Conservation (phyloP, 2,888 invertebrate species). For the Silvanus unidentatus region DNA sequence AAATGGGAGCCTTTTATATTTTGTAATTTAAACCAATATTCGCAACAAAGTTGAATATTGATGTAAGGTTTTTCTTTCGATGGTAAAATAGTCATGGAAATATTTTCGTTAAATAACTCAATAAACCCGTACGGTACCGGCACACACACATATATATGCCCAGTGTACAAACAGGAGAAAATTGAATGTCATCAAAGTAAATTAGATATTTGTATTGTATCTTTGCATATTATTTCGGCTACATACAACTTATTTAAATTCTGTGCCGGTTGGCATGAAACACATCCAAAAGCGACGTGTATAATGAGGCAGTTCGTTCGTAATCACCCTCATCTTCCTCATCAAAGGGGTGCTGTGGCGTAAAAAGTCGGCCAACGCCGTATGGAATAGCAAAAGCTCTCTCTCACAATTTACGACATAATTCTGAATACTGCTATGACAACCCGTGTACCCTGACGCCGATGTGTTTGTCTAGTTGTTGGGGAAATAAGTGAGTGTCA, state of each 20-base stretch:
- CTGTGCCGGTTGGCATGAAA: slow-evolving; percentile 10
- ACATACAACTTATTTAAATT: slow-evolving; percentile 1
- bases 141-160: too few species aligned
- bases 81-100: too few species aligned
- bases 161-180: too few species aligned
- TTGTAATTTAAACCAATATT: too few species aligned
- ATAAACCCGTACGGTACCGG: too few species aligned
- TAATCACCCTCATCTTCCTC: slow-evolving; percentile 15
- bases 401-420: slow-evolving; percentile 5
- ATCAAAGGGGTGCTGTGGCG: slow-evolving; percentile 13
- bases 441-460: slow-evolving; percentile 6
- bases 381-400: slow-evolving; percentile 2
- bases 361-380: slow-evolving; percentile 9
- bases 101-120: too few species aligned
- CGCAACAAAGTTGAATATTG: too few species aligned
- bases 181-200: neutral
- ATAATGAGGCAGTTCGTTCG: slow-evolving; percentile 15
- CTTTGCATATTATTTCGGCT: neutral
- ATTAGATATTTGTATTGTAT: neutral
- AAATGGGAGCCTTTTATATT: too few species aligned
- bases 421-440: slow-evolving; percentile 5
- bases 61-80: too few species aligned
- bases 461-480: slow-evolving; percentile 22
- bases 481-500: slow-evolving; percentile 21
- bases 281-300: slow-evolving; percentile 13